Base-by-base conservation (phyloP, 2,888 invertebrate genomes). In the Liopterus haemorrhoidalis region DNA sequence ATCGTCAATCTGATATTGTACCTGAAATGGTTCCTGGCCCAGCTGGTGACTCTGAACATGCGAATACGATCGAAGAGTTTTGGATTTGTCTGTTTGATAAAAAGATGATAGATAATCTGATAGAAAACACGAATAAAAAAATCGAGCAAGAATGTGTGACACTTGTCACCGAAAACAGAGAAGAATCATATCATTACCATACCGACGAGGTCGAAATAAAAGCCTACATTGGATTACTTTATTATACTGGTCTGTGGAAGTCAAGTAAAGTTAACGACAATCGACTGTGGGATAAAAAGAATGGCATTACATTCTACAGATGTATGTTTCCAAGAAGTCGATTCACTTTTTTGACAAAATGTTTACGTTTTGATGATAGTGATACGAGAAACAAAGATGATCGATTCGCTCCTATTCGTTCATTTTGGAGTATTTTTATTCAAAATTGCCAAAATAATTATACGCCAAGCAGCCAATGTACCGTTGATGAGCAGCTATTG, bases 401-500 rank as follows among this genome's bases (percentile, higher is more conserved):
- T 47, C 38, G 55, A 48, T 57, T 59, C 54, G 49, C 50, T 32
- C 55, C 57, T 9, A 27, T 57, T 14, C 21, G 55, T 46, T 49
- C 54, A 31, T 36, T 59, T 22, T 57, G 55, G 57, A 11, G 37
- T 1, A 42, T 24, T 6, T 54, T 56, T 32, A 40, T 51, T 3
- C 4, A 11, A 2, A 52, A 51, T 30, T 56, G 49, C 21, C 8
- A 12, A n/a, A 18, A 27, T n/a, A 15, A 27, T 31, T 53, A 56
- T 31, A 18, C 37, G 18, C 44, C 51, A 12, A 18, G 37, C 6
- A 25, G 35, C 9, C 11, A 46, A 32, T 50, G 49, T 1, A 60
- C 59, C 15, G 55, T 59, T 15, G 57, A 59, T 40, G 57, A 57
- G 43, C 52, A 52, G 28, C 35, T 58, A 5, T 51, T 56, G 8